Percentiles rank a stretch among this genome's conserved stretches.
Evolutionary conservation across 2,888 invertebrate genomes (phyloP).

Genomic region (Scaeva pyrastri): DNA sequence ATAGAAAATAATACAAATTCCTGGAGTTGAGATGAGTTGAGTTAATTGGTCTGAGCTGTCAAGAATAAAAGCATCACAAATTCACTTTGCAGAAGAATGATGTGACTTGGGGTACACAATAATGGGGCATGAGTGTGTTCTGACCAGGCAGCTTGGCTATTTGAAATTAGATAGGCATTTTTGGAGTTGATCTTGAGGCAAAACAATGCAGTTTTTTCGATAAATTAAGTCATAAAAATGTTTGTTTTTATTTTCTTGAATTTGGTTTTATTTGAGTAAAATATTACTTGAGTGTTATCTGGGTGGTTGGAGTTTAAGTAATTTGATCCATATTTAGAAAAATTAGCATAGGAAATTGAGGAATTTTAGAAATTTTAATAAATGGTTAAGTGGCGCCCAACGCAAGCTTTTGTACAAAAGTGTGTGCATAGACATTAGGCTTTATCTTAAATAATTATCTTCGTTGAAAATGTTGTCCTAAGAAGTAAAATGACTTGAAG

Average conservation of each 20-base stretch:
- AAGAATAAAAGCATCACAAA: constrained; percentile 43
- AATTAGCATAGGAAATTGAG: too few species aligned
- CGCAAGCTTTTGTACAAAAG: too few species aligned
- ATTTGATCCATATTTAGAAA: too few species aligned
- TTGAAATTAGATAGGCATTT: constrained; percentile 15
- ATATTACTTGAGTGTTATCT: neutral
- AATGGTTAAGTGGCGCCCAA: too few species aligned
- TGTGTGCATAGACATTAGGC: too few species aligned
- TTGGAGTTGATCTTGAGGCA: too few species aligned
- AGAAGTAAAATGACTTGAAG: too few species aligned
- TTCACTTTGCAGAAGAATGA: constrained; percentile 19
- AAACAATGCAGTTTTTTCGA: neutral
- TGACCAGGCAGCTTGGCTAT: neutral
- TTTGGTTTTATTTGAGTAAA: neutral
- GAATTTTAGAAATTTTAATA: too few species aligned
- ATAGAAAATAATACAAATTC: neutral
- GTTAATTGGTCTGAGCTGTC: constrained; percentile 35
- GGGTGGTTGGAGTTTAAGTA: too few species aligned
- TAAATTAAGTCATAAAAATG: neutral
- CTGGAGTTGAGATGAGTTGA: neutral
- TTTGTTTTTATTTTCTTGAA: neutral
- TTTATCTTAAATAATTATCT: too few species aligned
- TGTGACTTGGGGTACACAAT: constrained; percentile 6
- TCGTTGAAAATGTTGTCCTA: too few species aligned
- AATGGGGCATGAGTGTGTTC: neutral